phyloP scores from a whole-genome alignment of 2,888 invertebrate genomes.

The Drosophila anceps region DNA sequence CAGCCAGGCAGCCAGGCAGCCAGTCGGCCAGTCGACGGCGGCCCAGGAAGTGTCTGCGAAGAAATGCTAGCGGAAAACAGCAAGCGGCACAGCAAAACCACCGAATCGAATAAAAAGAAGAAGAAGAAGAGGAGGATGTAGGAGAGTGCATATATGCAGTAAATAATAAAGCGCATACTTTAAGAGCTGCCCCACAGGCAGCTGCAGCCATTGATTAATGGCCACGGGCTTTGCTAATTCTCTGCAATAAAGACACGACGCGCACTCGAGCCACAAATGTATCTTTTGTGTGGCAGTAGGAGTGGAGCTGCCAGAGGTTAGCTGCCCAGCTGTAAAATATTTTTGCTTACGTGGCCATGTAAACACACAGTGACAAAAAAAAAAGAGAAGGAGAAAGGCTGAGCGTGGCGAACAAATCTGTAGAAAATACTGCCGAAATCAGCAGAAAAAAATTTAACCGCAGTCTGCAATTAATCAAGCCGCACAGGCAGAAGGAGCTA shows the following conservation, averaged over 20 bases:
- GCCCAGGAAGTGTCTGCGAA: constrained; percentile 66
- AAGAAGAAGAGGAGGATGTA: neutral
- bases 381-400: neutral
- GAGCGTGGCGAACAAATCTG: constrained; percentile 14
- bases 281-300: constrained; percentile 15
- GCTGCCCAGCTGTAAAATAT: constrained; percentile 55
- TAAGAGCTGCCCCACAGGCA: constrained; percentile 35
- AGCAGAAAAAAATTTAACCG: constrained; percentile 67
- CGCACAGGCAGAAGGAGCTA: constrained; percentile 22
- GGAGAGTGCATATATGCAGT: constrained; percentile 42
- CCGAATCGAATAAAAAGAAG: neutral
- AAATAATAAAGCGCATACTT: constrained; percentile 61
- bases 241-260: constrained; percentile 30
- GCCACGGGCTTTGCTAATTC: constrained; percentile 54
- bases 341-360: constrained; percentile 64
- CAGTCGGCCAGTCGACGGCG: constrained; percentile 39
- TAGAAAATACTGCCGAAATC: constrained; percentile 60
- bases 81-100: constrained; percentile 14
- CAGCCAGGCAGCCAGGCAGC: constrained; percentile 48
- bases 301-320: neutral
- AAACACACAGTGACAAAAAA: constrained; percentile 36
- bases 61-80: constrained; percentile 58
- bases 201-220: constrained; percentile 61
- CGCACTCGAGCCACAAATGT: constrained; percentile 32
- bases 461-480: constrained; percentile 76